Evolutionary conservation across 92 coral and sea anemone species (phyloP).

Genomic region (Ricordea florida): DNA sequence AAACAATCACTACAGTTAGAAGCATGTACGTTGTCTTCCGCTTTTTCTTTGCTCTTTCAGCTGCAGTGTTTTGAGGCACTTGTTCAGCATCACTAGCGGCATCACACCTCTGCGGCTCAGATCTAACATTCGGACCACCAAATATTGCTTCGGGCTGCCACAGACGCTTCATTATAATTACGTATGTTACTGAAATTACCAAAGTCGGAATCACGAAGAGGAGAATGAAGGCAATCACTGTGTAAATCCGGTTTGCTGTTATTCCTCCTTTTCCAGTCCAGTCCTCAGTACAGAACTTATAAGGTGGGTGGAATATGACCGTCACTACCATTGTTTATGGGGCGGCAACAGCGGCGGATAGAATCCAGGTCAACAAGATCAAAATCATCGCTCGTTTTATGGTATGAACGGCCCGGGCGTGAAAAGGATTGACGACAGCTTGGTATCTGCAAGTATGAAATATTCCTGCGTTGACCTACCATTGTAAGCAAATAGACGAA

Average conservation of each 20-base stretch:
- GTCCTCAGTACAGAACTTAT: conserved; percentile 29
- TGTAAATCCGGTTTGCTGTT: conserved; percentile 50
- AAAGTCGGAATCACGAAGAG: conserved; percentile 76
- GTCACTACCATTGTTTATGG: conserved; percentile 61
- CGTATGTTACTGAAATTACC: conserved; percentile 64
- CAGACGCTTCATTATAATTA: conserved; percentile 57
- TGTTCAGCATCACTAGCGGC: neutral
- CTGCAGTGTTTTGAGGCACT: neutral
- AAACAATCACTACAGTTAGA: conserved; percentile 72
- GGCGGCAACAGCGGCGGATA: conserved; percentile 59
- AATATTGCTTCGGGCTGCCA: conserved; percentile 62
- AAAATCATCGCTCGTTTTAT: conserved; percentile 47
- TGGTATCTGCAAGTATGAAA: conserved; percentile 51
- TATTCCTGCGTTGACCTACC: neutral
- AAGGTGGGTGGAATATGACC: neutral
- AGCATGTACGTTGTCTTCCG: conserved; percentile 93
- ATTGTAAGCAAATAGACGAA: neutral
- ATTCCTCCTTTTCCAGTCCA: conserved; percentile 56
- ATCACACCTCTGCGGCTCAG: neutral
- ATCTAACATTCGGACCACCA: too few species aligned
- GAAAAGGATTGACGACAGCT: conserved; percentile 86
- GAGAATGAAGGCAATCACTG: conserved; percentile 53
- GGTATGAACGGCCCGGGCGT: conserved; percentile 63
- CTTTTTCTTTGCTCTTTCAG: conserved; percentile 47
- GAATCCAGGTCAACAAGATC: conserved; percentile 65